These are phyloP conservation scores for Ophion slaviceki DNA, from an alignment of 2,888 invertebrate species.

Conservation along the genomic window DNA sequence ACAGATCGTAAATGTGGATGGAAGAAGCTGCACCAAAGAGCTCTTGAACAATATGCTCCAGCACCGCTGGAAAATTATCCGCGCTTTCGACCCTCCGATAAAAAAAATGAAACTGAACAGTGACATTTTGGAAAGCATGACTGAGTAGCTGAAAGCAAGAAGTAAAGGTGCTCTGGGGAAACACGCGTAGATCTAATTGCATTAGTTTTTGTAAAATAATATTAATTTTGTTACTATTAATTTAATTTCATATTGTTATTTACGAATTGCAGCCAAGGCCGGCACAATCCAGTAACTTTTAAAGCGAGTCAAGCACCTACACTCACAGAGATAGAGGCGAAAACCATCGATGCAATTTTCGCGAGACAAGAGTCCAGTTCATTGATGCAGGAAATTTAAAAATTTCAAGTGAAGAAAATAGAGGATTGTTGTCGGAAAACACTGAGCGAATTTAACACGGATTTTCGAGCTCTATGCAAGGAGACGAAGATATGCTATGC, in stretches of 20 bases:
- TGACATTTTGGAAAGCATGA: not conserved
- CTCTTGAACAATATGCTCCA: slow-evolving; percentile 12
- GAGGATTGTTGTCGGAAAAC: slow-evolving; percentile 19
- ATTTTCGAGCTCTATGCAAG: slow-evolving; percentile 10
- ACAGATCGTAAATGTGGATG: slow-evolving; percentile 23
- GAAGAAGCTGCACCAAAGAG: slow-evolving; percentile 14
- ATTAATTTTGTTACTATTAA: slow-evolving; percentile 5
- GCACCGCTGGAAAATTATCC: slow-evolving; percentile 22
- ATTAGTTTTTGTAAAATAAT: slow-evolving; percentile 1
- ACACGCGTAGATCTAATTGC: slow-evolving; percentile 24
- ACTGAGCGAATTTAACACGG: slow-evolving; percentile 5
- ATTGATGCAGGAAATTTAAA: slow-evolving; percentile 15
- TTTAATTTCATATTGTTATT: slow-evolving; percentile 3
- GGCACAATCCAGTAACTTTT: too few relatives aligned
- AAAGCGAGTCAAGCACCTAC: too few relatives aligned
- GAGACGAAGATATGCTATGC: slow-evolving; percentile 18
- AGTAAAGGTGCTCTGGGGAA: slow-evolving; percentile 6
- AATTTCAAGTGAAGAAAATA: slow-evolving; percentile 12
- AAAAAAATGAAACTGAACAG: slow-evolving; percentile 14
- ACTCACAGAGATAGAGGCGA: too few relatives aligned
- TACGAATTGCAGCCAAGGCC: not conserved
- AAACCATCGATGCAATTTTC: too few relatives aligned
- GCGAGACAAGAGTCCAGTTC: slow-evolving; percentile 6
- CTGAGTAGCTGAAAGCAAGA: slow-evolving; percentile 3
- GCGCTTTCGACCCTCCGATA: not conserved